Evolutionary conservation across 2,113 vertebrate genomes (phyloP).

Genomic region (Brachypodius melanocephalos): DNA sequence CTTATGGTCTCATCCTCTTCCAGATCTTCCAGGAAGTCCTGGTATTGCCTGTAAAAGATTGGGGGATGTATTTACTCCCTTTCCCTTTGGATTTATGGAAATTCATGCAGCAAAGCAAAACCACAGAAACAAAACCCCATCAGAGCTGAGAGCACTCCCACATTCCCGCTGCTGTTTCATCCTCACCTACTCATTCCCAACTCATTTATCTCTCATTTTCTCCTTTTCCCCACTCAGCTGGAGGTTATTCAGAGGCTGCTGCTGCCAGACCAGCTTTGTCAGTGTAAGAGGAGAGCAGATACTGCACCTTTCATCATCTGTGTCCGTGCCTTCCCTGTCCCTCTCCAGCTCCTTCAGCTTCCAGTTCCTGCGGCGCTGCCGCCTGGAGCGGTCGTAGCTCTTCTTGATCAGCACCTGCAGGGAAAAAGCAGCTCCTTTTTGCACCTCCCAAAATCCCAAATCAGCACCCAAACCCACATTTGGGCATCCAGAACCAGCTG

Average conservation of each 20-base stretch:
- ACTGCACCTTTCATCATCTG: conserved; percentile 87
- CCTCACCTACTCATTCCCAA: background rate
- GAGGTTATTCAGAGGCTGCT: background rate
- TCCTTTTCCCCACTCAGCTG: background rate
- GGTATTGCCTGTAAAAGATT: conserved; percentile 83
- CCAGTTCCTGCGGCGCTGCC: conserved; percentile 91
- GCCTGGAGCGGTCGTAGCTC: conserved; percentile 85
- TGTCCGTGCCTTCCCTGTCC: conserved; percentile 84
- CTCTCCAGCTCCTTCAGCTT: conserved; percentile 87
- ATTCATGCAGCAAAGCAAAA: background rate
- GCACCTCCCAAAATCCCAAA: background rate
- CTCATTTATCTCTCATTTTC: background rate
- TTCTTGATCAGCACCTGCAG: conserved; percentile 93
- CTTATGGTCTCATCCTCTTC: conserved; percentile 95
- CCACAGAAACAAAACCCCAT: background rate
- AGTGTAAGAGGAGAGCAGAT: background rate
- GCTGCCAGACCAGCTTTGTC: background rate
- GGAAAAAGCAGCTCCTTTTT: background rate
- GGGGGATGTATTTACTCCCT: background rate
- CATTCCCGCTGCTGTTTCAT: background rate
- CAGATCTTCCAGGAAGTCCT: conserved; percentile 97
- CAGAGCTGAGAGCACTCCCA: background rate
- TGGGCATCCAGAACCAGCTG: background rate
- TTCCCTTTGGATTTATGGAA: background rate
- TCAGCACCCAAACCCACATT: background rate